Conservation (phyloP, 2,113 vertebrate genomes). For the Pelmatolapia mariae region DNA sequence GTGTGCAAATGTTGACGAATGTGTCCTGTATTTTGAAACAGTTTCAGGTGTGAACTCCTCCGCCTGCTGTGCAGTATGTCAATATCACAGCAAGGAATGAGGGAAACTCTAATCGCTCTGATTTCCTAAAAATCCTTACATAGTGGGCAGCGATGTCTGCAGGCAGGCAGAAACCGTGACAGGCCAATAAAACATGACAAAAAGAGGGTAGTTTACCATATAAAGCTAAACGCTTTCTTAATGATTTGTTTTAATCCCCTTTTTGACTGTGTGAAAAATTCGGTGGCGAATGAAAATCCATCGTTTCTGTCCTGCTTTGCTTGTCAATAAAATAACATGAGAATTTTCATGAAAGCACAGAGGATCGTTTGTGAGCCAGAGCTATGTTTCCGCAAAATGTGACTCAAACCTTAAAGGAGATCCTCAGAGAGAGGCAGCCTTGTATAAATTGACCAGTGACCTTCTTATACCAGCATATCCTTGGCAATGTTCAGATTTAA, state of each 20-base stretch:
- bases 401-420: background rate
- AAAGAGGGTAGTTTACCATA: background rate
- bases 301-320: background rate
- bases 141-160: background rate
- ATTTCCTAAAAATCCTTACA: conserved; percentile 28
- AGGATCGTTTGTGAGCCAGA: background rate
- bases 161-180: background rate
- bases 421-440: conserved; percentile 21
- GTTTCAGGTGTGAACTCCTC: background rate
- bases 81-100: background rate
- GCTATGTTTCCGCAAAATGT: background rate
- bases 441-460: conserved; percentile 39
- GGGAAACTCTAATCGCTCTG: conserved; percentile 14
- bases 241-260: background rate
- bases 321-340: background rate
- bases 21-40: background rate
- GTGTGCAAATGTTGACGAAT: background rate
- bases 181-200: background rate
- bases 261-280: background rate
- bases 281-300: background rate
- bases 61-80: background rate
- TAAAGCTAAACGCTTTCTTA: background rate
- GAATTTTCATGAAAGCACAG: background rate
- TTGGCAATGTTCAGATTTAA: conserved; percentile 45
- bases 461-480: conserved; percentile 41